A percentile compares a stretch with the other conserved stretches of the same genome.
phyloP scores from a whole-genome alignment of 2,113 vertebrate genomes.

The western clawed frog (Xenopus tropicalis) region UCB_Xtro_10.0 CM004446.2:23344001-23344500 shows the following conservation, averaged over 20 bases:
- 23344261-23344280: slow-evolving; percentile 47
- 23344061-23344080: slow-evolving; percentile 24
- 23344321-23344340: background rate
- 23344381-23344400: no score
- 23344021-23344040: background rate
- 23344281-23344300: slow-evolving; percentile 60
- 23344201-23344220: slow-evolving; percentile 41
- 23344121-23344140: slow-evolving; percentile 36
- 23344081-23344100: slow-evolving; percentile 15
- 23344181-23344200: slow-evolving; percentile 31
- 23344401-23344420: no score
- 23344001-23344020: slow-evolving; percentile 10
- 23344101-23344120: slow-evolving; percentile 36
- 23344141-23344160: slow-evolving; percentile 29
- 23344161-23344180: slow-evolving; percentile 30
- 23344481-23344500: no score
- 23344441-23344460: no score
- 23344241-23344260: slow-evolving; percentile 39
- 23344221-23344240: slow-evolving; percentile 34
- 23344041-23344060: slow-evolving; percentile 33
- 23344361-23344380: no score
- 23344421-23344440: no score
- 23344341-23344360: no score
- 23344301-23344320: background rate
- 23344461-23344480: no score